Evolutionary conservation across 2,113 vertebrate genomes (phyloP).

Genomic region (Ammodytes marinus): DNA sequence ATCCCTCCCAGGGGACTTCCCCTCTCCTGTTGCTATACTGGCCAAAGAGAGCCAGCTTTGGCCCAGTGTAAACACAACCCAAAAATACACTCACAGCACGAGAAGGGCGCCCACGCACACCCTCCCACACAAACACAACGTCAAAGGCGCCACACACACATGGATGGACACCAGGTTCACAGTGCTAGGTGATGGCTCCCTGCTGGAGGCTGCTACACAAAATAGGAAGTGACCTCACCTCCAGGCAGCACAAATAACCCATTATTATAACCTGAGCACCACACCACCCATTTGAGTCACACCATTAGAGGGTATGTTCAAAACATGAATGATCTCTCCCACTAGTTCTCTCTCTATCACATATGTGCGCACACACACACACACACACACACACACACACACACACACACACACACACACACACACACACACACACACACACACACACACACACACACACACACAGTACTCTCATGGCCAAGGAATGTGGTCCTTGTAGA

Average conservation of each 20-base stretch:
- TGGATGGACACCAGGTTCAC: slow-evolving; percentile 32
- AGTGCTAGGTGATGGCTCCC: slow-evolving; percentile 40
- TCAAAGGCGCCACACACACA: slow-evolving; percentile 26
- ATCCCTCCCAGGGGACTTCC: slow-evolving; percentile 68
- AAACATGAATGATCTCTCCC: neutral
- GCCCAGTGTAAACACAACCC: slow-evolving; percentile 57
- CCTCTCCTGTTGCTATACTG: slow-evolving; percentile 71
- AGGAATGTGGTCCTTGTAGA: slow-evolving; percentile 46
- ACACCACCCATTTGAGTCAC: slow-evolving; percentile 39
- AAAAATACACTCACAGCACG: slow-evolving; percentile 70
- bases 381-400: slow-evolving; percentile 24
- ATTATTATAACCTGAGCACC: slow-evolving; percentile 27
- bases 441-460: slow-evolving; percentile 32
- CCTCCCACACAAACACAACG: neutral
- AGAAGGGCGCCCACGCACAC: slow-evolving; percentile 23
- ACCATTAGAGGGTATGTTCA: neutral
- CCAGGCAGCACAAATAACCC: slow-evolving; percentile 8
- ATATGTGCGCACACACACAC: neutral
- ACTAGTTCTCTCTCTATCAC: neutral
- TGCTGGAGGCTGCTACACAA: slow-evolving; percentile 45
- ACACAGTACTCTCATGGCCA: neutral
- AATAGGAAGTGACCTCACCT: slow-evolving; percentile 70
- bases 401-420: neutral
- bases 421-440: slow-evolving; percentile 25
- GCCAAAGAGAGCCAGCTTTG: slow-evolving; percentile 57